Conservation (phyloP, 1,140 invertebrate genomes). For the Bombus affinis region DNA sequence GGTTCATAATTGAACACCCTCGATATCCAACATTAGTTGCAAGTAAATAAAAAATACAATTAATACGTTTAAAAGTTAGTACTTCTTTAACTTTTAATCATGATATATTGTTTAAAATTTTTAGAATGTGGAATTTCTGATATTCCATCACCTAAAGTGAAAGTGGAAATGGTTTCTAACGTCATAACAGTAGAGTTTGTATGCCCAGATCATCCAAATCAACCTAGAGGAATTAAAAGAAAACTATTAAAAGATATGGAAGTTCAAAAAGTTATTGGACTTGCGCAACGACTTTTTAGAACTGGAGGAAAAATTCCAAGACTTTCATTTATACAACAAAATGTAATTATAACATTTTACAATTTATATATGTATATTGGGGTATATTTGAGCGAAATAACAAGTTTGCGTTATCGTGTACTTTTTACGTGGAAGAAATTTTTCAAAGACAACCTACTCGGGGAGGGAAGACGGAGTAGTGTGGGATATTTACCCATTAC, state of each 20-base stretch:
- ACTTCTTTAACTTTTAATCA: conserved; percentile 54
- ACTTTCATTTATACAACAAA: conserved; percentile 83
- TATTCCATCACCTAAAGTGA: conserved; percentile 86
- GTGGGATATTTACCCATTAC: no score
- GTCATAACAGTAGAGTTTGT: conserved; percentile 86
- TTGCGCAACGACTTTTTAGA: conserved; percentile 88
- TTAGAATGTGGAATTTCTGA: conserved; percentile 91
- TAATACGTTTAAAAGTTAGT: background rate
- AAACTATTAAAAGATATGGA: conserved; percentile 90
- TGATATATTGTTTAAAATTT: conserved; percentile 72
- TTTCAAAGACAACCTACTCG: no score
- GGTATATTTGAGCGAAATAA: background rate
- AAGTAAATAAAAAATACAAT: conserved; percentile 77
- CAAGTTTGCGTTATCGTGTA: background rate
- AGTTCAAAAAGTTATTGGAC: conserved; percentile 90
- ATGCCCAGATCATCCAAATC: conserved; percentile 81
- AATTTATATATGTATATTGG: conserved; percentile 79
- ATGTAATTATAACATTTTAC: conserved; percentile 80
- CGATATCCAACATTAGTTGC: conserved; percentile 86
- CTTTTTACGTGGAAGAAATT: background rate
- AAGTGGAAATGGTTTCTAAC: conserved; percentile 87
- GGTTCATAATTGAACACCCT: conserved; percentile 89
- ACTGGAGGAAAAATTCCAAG: conserved; percentile 81
- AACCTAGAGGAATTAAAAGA: conserved; percentile 85
- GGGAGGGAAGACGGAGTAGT: no score